phyloP scores from a whole-genome alignment of 2,113 vertebrate genomes.

The Alectura lathami region DNA sequence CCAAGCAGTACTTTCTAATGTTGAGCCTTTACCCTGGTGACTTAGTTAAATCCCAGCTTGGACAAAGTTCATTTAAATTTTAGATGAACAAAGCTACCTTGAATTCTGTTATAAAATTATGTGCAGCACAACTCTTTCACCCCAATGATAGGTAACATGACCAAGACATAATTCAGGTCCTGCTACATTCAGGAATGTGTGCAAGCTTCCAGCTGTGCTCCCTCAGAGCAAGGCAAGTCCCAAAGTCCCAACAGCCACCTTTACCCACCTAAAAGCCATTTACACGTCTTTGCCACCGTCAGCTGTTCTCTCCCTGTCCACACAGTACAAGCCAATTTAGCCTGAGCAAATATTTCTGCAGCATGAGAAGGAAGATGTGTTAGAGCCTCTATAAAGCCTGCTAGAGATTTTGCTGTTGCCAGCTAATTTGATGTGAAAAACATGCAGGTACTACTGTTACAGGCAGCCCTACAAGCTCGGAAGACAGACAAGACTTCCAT shows the following conservation, averaged over 20 bases:
- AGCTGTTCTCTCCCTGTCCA: not conserved
- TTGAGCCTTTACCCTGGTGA: not conserved
- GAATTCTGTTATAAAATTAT: not conserved
- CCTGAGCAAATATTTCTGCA: not conserved
- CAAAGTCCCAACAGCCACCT: not conserved
- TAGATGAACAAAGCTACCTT: not conserved
- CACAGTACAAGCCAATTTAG: not conserved
- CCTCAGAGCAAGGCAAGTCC: not conserved
- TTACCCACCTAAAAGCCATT: not conserved
- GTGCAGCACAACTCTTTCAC: not conserved
- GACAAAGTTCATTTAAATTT: not conserved
- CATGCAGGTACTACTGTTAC: not conserved
- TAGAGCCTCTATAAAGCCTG: not conserved
- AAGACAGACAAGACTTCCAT: not conserved
- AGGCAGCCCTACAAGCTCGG: not conserved
- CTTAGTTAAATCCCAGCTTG: not conserved
- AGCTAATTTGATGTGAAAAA: slow-evolving; percentile 5
- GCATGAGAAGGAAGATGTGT: not conserved
- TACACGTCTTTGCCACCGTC: not conserved
- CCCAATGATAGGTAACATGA: not conserved
- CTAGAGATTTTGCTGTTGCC: not conserved
- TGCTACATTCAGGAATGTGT: not conserved
- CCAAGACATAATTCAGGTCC: not conserved
- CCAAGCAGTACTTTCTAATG: not conserved
- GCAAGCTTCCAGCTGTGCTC: not conserved